Base-by-base conservation (phyloP, 2,797 vertebrate genomes). In the Thalassophryne amazonica region DNA sequence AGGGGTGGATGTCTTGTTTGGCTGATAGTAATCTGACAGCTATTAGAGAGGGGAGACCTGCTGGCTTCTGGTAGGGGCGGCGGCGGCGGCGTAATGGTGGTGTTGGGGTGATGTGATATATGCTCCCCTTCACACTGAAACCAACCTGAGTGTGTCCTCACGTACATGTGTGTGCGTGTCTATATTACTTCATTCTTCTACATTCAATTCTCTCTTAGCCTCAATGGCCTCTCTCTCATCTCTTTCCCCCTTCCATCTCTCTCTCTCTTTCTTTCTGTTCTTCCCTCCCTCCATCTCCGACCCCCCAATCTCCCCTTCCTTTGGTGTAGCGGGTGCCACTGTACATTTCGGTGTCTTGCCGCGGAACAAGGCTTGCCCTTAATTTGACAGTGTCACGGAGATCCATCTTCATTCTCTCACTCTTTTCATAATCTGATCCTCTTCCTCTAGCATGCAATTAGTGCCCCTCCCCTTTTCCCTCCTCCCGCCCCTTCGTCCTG, bases 361-460 rank as follows among this genome's bases (percentile, higher is more conserved):
- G 78, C 83, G 64, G 73, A 77, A 88, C 73, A 57, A 61, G 60
- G 61, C 89, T 57, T 91, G 92, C 92, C 93, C 93, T 93, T 95
- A 94, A 96, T 95, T 94, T 96, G 95, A 95, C 94, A 95, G 92
- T 93, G 94, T 95, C 94, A 93, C 89, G 60, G 89, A 90, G 91
- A 95, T 97, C 94, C 90, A 94, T 98, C 95, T 98, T 97, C 94
- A 98, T 97, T 97, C 95, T 94, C 93, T 94, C 92, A 92, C 93
- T 94, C 93, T 93, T 97, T 96, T 96, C 93, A 95, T 98, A 98
- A 98, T 98, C 94, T 93, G 94, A 97, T 96, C 94, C 91, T 93
- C 92, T 92, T 81, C 81, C 92, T 95, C 93, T 87, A 95, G 94
- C 93, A 95, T 92, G 93, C 96, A 97, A 97, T 98, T 98, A 98